These are phyloP conservation scores for Sebastes wilsoni DNA, from an alignment of 2,797 vertebrate genomes.

Conservation along the genomic window DNA sequence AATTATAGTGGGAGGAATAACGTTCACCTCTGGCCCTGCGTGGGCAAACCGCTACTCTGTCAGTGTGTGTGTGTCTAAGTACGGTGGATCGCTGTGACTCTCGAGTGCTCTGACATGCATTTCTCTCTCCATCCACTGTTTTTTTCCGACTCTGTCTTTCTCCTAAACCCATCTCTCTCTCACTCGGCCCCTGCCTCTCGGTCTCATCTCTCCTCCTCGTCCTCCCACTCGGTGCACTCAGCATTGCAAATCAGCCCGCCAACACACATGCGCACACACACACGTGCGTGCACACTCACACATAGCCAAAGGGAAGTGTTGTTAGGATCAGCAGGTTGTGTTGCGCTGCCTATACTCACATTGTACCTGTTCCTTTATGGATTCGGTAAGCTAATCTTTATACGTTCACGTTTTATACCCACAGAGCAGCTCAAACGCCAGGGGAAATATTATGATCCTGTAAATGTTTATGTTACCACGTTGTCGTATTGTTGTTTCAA, in stretches of 20 bases:
- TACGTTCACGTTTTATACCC: neutral
- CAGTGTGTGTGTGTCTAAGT: constrained; percentile 31
- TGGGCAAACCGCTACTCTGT: constrained; percentile 61
- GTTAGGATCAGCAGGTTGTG: constrained; percentile 57
- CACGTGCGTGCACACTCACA: neutral
- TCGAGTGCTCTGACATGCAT: constrained; percentile 57
- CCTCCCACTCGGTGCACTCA: constrained; percentile 76
- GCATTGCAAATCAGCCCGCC: constrained; percentile 75
- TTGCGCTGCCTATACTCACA: constrained; percentile 39
- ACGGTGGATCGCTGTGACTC: constrained; percentile 60
- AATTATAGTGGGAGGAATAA: constrained; percentile 76
- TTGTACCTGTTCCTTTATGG: constrained; percentile 52
- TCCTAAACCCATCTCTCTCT: constrained; percentile 60
- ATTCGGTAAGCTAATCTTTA: constrained; percentile 26
- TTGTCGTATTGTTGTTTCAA: neutral
- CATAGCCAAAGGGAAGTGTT: constrained; percentile 42
- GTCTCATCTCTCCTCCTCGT: constrained; percentile 75
- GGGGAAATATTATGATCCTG: neutral
- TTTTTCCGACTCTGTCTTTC: constrained; percentile 48
- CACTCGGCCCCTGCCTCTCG: constrained; percentile 61
- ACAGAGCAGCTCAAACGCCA: neutral
- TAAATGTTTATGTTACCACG: neutral
- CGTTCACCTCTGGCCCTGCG: constrained; percentile 67
- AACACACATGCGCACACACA: constrained; percentile 39
- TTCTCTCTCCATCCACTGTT: constrained; percentile 58